Evolutionary conservation across 2,113 vertebrate species (phyloP).

Genomic region (Pollachius pollachius): DNA sequence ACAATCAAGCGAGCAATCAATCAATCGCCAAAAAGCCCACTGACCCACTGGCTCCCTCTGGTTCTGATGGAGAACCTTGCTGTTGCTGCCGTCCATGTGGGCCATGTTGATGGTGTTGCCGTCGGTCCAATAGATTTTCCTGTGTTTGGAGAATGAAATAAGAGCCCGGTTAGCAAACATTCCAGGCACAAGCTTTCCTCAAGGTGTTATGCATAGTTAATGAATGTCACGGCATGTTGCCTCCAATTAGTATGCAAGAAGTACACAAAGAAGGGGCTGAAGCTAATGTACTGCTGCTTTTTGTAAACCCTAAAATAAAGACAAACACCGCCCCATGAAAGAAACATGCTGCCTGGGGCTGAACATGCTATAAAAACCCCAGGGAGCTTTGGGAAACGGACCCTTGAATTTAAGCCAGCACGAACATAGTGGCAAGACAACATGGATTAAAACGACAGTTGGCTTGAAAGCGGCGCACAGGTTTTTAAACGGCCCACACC

Average conservation of each 20-base stretch:
- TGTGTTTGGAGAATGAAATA: slow-evolving; percentile 42
- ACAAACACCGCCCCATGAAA: neutral
- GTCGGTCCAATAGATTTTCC: slow-evolving; percentile 97
- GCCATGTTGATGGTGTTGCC: slow-evolving; percentile 96
- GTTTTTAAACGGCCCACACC: too few relatives aligned
- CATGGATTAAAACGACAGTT: too few relatives aligned
- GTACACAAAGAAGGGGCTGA: neutral
- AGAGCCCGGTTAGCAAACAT: slow-evolving; percentile 18
- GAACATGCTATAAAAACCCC: too few relatives aligned
- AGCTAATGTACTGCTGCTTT: neutral
- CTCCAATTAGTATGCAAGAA: slow-evolving; percentile 1
- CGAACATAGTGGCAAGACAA: too few relatives aligned
- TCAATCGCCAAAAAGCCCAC: slow-evolving; percentile 28
- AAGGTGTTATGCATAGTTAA: slow-evolving; percentile 13
- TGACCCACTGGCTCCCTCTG: slow-evolving; percentile 95
- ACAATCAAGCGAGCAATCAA: neutral
- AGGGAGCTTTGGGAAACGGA: too few relatives aligned
- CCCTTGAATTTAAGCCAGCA: too few relatives aligned
- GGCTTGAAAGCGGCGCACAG: too few relatives aligned
- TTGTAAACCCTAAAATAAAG: slow-evolving; percentile 2
- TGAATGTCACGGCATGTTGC: slow-evolving; percentile 9
- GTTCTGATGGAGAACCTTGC: slow-evolving; percentile 95
- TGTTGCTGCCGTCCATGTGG: slow-evolving; percentile 98
- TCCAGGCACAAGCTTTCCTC: slow-evolving; percentile 6
- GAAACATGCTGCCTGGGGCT: neutral